Percentiles rank a stretch among this genome's conserved stretches.
These are phyloP conservation scores for Drosophila parabipectinata DNA, from an alignment of 1,140 invertebrate genomes.

Conservation along the genomic window DNA sequence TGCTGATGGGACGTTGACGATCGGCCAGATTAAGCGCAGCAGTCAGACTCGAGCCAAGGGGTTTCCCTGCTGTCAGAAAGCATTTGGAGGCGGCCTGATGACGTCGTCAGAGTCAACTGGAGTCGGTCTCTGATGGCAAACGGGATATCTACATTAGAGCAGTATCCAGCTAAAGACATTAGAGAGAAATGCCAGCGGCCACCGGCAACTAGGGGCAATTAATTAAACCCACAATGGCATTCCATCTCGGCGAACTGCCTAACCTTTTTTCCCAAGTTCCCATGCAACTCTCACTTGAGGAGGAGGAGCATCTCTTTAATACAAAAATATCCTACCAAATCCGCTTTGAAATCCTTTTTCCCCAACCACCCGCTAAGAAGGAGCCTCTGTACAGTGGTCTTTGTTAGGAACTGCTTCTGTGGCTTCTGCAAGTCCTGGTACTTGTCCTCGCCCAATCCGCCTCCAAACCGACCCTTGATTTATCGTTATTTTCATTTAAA, in stretches of 20 bases:
- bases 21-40: slow-evolving; percentile 70
- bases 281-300: slow-evolving; percentile 24
- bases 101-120: slow-evolving; percentile 57
- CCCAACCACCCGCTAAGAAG: too few relatives aligned
- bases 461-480: slow-evolving; percentile 70
- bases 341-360: background rate
- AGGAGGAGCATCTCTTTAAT: too few relatives aligned
- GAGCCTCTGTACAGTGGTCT: too few relatives aligned
- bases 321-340: background rate
- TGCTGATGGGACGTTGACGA: slow-evolving; percentile 61
- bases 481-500: slow-evolving; percentile 81
- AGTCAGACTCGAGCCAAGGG: slow-evolving; percentile 33
- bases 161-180: slow-evolving; percentile 34
- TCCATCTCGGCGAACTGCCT: slow-evolving; percentile 31
- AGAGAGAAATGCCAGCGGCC: slow-evolving; percentile 64
- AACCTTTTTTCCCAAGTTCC: slow-evolving; percentile 60
- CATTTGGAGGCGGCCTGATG: slow-evolving; percentile 66
- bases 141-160: slow-evolving; percentile 76
- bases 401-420: too few relatives aligned
- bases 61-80: slow-evolving; percentile 40
- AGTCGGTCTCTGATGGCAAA: slow-evolving; percentile 49
- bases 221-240: slow-evolving; percentile 67
- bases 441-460: background rate
- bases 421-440: background rate
- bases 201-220: slow-evolving; percentile 57